phyloP scores from a whole-genome alignment of 2,888 invertebrate genomes.

The Drosophila putrida region DNA sequence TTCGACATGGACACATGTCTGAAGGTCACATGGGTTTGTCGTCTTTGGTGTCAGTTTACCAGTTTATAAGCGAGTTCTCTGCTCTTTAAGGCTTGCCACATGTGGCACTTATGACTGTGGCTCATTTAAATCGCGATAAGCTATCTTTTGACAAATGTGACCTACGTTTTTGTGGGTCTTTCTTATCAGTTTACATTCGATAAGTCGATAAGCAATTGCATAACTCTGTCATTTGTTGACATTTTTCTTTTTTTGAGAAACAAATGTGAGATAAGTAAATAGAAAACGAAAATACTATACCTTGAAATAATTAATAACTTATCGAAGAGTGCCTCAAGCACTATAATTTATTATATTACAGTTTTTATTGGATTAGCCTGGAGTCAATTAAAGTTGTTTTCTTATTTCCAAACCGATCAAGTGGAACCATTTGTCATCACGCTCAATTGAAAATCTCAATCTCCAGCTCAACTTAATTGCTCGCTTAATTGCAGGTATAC shows the following conservation, averaged over 20 bases:
- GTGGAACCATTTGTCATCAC: conserved; percentile 48
- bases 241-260: conserved; percentile 6
- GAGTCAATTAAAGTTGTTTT: conserved; percentile 32
- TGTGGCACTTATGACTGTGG: conserved; percentile 31
- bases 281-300: neutral
- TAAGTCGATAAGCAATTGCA: conserved; percentile 35
- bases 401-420: conserved; percentile 35
- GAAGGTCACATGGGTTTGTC: conserved; percentile 59
- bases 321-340: neutral
- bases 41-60: conserved; percentile 46
- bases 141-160: conserved; percentile 19
- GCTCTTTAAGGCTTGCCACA: conserved; percentile 40
- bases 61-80: conserved; percentile 5
- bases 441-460: conserved; percentile 23
- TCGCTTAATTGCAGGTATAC: conserved; percentile 38
- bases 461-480: conserved; percentile 33
- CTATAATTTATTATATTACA: conserved; percentile 20
- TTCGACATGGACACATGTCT: conserved; percentile 37
- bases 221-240: conserved; percentile 19
- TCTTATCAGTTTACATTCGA: conserved; percentile 33
- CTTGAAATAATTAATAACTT: neutral
- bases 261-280: neutral
- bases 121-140: conserved; percentile 35
- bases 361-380: conserved; percentile 6
- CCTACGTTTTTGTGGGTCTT: neutral